Conservation (phyloP, 2,113 vertebrate species). For the Carollia perspicillata region DNA sequence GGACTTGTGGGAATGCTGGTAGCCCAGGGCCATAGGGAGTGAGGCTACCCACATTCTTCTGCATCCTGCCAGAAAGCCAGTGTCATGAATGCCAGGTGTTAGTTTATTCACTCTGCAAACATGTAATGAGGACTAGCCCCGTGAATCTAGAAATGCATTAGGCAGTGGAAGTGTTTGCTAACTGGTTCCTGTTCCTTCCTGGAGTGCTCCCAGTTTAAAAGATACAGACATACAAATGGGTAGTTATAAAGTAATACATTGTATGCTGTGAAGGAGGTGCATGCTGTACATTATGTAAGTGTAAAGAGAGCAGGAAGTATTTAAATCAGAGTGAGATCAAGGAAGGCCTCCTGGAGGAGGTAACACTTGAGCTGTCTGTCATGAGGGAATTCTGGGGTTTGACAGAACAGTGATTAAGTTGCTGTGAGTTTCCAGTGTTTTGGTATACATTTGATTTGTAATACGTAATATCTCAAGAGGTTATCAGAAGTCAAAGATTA, state of each 20-base stretch:
- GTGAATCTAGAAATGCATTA: background rate
- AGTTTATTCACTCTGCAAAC: background rate
- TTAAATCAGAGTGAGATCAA: background rate
- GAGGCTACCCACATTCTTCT: background rate
- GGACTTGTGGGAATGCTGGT: background rate
- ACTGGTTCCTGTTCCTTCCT: background rate
- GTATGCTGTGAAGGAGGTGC: background rate
- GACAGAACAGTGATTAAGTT: background rate
- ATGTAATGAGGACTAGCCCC: background rate
- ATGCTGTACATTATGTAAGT: background rate
- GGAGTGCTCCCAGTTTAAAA: background rate
- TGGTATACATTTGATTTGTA: background rate
- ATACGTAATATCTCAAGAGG: background rate
- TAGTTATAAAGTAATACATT: background rate
- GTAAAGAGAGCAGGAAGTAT: background rate
- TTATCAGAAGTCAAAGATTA: background rate
- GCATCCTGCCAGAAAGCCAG: background rate
- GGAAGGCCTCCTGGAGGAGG: background rate
- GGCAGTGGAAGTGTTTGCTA: background rate
- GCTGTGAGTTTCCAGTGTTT: background rate
- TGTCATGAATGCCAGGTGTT: fast-evolving
- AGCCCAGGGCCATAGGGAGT: background rate
- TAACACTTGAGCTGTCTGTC: background rate
- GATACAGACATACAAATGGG: background rate
- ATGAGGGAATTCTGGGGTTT: background rate